Base-by-base conservation (phyloP, 2,888 invertebrate genomes). In the Bombylius discolor region DNA sequence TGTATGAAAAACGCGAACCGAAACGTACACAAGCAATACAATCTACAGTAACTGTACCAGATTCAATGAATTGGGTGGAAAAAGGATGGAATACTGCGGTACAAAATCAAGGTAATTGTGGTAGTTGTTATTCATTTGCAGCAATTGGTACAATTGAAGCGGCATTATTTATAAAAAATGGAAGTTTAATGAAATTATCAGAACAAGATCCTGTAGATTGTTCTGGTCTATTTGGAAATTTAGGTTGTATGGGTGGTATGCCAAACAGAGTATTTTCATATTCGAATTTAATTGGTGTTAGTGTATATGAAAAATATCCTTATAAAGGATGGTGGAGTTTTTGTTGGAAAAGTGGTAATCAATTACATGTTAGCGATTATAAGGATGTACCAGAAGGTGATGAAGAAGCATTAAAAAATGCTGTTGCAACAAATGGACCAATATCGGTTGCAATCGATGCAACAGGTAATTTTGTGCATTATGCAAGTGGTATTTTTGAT, bases 131-230 rank as follows among this genome's bases (percentile, higher is more conserved):
- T 91, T 81, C 89, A 49, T 92, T 92, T 79, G 88, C 88, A 69
- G 77, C 89, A 88, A 92, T 91, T 56, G 93, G 90, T 34, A 74
- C 89, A 1, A 73, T 91, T 33, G 91, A 90, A 75, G 90, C 83
- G 1, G 89, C 90, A 71, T 84, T 90, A 71, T 90, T 81, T 79
- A 81, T 88, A 61, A 80, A 83, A 74, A 78, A 78, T 34, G 84
- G 84, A 5, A 77, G 76, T 64, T 77, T 91, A 52, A 80, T 88
- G 48, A 88, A 89, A 1, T 79, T 92, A 42, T 89, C 89, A 62
- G 91, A 92, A 75, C 91, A 92, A 76, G 90, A 92, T 74, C 77
- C 91, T 59, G 77, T 92, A 58, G 91, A 91, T 76, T 91, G 91
- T 70, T 88, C 89, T 4, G 65, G 70, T 0, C 76, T 79, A 61